These are phyloP conservation scores for Ormyrus thymus DNA, from an alignment of 2,888 invertebrate genomes.

Conservation along the genomic window DNA sequence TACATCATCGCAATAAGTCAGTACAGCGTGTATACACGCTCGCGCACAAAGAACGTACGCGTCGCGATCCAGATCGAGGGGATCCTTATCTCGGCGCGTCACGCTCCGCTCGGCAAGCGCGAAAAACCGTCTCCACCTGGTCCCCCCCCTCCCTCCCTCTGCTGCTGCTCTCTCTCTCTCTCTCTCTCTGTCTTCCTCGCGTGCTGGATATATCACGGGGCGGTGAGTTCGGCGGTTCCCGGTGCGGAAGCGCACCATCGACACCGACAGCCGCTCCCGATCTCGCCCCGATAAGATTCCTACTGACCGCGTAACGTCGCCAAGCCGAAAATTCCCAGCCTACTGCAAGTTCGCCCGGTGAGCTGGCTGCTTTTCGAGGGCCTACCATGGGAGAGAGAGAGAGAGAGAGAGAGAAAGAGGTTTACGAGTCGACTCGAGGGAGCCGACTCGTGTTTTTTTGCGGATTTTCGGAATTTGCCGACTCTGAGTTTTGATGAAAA, in stretches of 20 bases:
- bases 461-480: too few species aligned
- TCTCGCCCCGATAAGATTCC: slow-evolving; percentile 29
- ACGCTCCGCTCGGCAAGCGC: slow-evolving; percentile 69
- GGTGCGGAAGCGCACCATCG: slow-evolving; percentile 37
- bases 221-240: slow-evolving; percentile 13
- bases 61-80: slow-evolving; percentile 69
- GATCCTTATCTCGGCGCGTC: slow-evolving; percentile 72
- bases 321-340: slow-evolving; percentile 6
- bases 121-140: slow-evolving; percentile 72
- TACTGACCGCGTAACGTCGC: slow-evolving; percentile 19
- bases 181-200: neutral
- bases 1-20: neutral
- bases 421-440: too few species aligned
- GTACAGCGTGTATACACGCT: neutral
- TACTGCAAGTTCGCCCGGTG: neutral
- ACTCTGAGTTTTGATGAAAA: too few species aligned
- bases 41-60: slow-evolving; percentile 38
- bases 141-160: slow-evolving; percentile 59
- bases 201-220: neutral
- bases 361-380: too few species aligned
- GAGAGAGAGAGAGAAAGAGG: too few species aligned
- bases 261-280: slow-evolving; percentile 26
- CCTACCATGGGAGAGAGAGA: too few species aligned
- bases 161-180: too few species aligned
- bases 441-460: too few species aligned